These are phyloP conservation scores for Tetropium fuscum DNA, from an alignment of 2,888 invertebrate species.

Conservation along the genomic window DNA sequence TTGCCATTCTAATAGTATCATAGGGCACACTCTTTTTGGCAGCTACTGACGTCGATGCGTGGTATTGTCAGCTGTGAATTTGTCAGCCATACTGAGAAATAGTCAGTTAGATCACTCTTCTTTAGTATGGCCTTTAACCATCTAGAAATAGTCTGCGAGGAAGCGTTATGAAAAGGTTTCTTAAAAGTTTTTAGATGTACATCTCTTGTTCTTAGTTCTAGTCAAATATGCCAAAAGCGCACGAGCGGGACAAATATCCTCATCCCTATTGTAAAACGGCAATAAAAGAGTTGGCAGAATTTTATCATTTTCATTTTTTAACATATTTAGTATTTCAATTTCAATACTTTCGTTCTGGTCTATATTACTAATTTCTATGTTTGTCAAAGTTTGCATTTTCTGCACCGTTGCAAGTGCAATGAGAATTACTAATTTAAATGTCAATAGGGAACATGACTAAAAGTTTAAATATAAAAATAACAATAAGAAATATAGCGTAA, in stretches of 20 bases:
- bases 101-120: constrained; percentile 45
- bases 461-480: no score
- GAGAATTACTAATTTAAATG: constrained; percentile 25
- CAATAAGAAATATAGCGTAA: no score
- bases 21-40: constrained; percentile 39
- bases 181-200: constrained; percentile 4
- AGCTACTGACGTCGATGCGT: constrained; percentile 49
- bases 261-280: constrained; percentile 29
- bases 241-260: constrained; percentile 28
- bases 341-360: constrained; percentile 4
- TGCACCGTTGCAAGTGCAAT: constrained; percentile 31
- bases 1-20: constrained; percentile 42
- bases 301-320: constrained; percentile 24
- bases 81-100: no score
- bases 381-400: constrained; percentile 30
- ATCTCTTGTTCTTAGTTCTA: constrained; percentile 23
- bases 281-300: constrained; percentile 31
- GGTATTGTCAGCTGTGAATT: constrained; percentile 46
- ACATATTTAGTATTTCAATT: constrained; percentile 24
- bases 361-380: constrained; percentile 26
- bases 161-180: constrained; percentile 25
- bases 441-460: no score
- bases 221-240: constrained; percentile 22
- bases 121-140: constrained; percentile 34
- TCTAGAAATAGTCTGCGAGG: constrained; percentile 30